These are phyloP conservation scores for Eilema sororculum DNA, from an alignment of 2,888 invertebrate genomes.

Conservation along the genomic window DNA sequence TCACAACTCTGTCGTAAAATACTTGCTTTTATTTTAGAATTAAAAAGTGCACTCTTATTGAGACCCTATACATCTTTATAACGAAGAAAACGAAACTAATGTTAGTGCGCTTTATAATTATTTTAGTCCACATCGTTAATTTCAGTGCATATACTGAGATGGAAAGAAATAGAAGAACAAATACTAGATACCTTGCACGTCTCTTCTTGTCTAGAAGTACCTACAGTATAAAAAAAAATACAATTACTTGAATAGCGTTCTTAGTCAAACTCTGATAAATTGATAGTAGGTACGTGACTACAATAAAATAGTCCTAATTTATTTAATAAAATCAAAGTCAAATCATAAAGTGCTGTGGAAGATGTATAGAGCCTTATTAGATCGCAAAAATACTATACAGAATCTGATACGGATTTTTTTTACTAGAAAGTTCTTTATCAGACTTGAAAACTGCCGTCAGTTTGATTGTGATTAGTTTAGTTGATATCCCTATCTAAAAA, in stretches of 20 bases:
- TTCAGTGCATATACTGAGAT: not conserved
- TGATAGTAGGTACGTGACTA: not conserved
- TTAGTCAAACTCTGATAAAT: constrained; percentile 4
- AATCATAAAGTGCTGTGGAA: not conserved
- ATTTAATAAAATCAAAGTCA: not conserved
- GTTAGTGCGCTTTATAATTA: not conserved
- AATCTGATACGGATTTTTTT: too few relatives aligned
- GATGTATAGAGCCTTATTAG: too few relatives aligned
- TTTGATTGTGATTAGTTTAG: too few relatives aligned
- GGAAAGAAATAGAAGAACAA: not conserved
- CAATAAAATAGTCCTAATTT: not conserved
- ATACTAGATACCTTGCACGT: not conserved
- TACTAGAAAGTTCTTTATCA: too few relatives aligned
- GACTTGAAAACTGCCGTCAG: too few relatives aligned
- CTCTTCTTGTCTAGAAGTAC: not conserved
- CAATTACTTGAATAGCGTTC: not conserved
- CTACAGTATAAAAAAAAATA: not conserved
- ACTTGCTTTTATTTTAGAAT: too few relatives aligned
- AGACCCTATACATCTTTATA: too few relatives aligned
- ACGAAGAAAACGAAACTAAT: too few relatives aligned
- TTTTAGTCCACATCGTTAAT: not conserved
- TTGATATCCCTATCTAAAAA: too few relatives aligned
- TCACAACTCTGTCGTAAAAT: too few relatives aligned
- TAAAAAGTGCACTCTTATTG: too few relatives aligned
- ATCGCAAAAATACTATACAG: too few relatives aligned